Evolutionary conservation across 2,888 invertebrate genomes (phyloP).

Genomic region (Spatulosminthurus flaviceps): DNA sequence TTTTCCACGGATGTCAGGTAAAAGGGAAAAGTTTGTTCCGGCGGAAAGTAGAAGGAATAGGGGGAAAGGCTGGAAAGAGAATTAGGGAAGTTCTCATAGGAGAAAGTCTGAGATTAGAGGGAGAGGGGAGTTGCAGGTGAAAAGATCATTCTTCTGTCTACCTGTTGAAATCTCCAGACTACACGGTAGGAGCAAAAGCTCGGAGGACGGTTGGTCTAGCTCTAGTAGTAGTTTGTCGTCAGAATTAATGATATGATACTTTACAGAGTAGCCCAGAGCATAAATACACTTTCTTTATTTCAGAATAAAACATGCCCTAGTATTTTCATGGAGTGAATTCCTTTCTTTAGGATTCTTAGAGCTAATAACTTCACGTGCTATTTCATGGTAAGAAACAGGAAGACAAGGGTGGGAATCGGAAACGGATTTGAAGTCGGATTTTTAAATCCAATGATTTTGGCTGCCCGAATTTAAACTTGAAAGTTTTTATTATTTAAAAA

Average conservation of each 20-base stretch:
- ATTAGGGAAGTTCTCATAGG: not conserved
- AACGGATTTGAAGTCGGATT: no score
- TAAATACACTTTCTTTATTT: no score
- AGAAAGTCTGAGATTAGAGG: not conserved
- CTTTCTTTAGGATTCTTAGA: no score
- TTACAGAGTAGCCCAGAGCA: not conserved
- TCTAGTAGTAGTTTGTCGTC: not conserved
- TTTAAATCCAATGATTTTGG: no score
- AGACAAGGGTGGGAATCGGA: no score
- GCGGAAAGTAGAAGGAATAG: not conserved
- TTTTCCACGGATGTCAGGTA: no score
- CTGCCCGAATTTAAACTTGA: no score
- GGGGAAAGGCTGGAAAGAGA: not conserved
- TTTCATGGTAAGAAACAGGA: no score
- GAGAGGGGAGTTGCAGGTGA: not conserved
- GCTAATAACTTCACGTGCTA: no score
- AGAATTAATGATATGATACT: not conserved
- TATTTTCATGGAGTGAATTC: not conserved
- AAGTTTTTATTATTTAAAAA: no score
- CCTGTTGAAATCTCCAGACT: constrained; percentile 27
- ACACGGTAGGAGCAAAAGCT: not conserved
- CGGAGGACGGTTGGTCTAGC: not conserved
- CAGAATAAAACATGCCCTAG: no score
- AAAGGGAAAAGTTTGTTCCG: not conserved
- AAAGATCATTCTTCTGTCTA: constrained; percentile 10